These are phyloP conservation scores for Luehdorfia chinensis DNA, from an alignment of 1,140 invertebrate species.

Conservation along the genomic window DNA sequence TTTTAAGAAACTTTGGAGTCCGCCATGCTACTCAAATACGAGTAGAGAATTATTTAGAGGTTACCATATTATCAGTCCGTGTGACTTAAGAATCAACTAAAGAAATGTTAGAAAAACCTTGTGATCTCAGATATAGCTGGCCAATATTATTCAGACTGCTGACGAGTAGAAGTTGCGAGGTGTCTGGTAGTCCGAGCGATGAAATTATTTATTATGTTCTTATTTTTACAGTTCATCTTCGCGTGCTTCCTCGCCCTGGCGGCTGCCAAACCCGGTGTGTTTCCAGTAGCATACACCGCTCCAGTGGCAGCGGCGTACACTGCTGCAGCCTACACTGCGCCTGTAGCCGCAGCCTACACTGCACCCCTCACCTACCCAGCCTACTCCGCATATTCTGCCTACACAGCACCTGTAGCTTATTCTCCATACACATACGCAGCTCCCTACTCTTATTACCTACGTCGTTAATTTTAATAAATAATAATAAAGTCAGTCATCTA, in stretches of 20 bases:
- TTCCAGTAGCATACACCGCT: conserved; percentile 29
- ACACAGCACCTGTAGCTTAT: conserved; percentile 34
- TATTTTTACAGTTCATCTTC: conserved; percentile 70
- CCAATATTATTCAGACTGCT: too few species aligned
- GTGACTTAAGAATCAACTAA: too few species aligned
- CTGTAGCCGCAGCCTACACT: conserved; percentile 22
- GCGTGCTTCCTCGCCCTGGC: conserved; percentile 67
- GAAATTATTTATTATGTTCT: conserved; percentile 8
- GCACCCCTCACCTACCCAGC: conserved; percentile 14
- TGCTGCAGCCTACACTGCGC: conserved; percentile 27
- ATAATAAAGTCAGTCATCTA: too few species aligned
- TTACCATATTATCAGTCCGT: too few species aligned
- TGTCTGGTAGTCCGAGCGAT: too few species aligned
- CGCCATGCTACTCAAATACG: too few species aligned
- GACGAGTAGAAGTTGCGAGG: too few species aligned
- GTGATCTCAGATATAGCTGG: too few species aligned
- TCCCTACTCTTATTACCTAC: conserved; percentile 25
- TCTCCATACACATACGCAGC: conserved; percentile 23
- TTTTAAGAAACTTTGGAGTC: too few species aligned
- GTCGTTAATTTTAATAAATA: too few species aligned
- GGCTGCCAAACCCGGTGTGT: conserved; percentile 57
- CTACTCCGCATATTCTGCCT: conserved; percentile 32
- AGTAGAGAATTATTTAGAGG: too few species aligned
- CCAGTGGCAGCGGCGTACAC: conserved; percentile 24
- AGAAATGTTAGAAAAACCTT: too few species aligned